Evolutionary conservation across 2,888 invertebrate genomes (phyloP).

Genomic region (Clepsis dumicolana): DNA sequence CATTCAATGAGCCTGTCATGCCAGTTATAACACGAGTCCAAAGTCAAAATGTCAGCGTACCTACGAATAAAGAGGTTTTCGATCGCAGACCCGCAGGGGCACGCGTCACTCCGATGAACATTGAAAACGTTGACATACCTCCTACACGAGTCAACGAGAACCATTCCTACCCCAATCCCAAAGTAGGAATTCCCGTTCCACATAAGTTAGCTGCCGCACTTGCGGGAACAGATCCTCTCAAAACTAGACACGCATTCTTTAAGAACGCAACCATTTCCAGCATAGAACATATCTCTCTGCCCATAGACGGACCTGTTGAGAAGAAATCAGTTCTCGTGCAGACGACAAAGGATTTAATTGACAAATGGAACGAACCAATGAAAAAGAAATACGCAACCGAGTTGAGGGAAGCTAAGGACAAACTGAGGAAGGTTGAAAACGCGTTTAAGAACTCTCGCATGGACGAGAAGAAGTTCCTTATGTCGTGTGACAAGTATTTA

Average conservation of each 20-base stretch:
- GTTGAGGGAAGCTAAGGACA: neutral
- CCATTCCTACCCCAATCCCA: neutral
- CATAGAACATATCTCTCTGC: neutral
- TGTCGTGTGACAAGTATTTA: constrained; percentile 13
- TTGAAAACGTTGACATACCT: neutral
- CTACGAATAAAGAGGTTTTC: neutral
- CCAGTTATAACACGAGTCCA: neutral
- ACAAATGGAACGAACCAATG: neutral
- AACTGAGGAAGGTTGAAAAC: neutral
- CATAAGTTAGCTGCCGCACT: neutral
- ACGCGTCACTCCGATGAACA: neutral
- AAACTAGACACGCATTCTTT: neutral
- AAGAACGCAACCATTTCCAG: neutral
- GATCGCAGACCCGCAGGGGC: neutral
- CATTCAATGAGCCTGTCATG: neutral
- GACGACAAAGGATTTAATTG: neutral
- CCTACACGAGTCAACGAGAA: neutral
- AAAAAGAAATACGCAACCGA: constrained; percentile 7
- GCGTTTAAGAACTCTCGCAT: neutral
- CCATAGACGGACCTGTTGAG: neutral
- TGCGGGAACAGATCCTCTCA: neutral
- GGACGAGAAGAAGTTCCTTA: constrained; percentile 10
- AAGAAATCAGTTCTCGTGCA: neutral
- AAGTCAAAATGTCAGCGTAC: neutral
- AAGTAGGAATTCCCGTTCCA: neutral